These are phyloP conservation scores for Doryteuthis pealeii DNA, from an alignment of 1,140 invertebrate genomes.

Conservation along the genomic window DNA sequence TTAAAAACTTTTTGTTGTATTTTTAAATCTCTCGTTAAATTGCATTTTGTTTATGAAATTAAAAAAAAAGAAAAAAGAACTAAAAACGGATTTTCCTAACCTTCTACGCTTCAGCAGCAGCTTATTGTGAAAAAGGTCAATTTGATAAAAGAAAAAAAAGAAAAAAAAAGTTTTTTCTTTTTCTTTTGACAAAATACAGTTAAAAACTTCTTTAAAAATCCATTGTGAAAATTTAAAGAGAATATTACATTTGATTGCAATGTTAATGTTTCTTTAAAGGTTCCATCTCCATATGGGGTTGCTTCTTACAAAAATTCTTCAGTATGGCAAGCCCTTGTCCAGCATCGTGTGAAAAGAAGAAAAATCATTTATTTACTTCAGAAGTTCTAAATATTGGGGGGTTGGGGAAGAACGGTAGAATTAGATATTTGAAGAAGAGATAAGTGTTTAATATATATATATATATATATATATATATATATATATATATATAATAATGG, in stretches of 20 bases:
- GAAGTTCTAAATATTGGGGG: not conserved
- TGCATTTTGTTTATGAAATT: too few species aligned
- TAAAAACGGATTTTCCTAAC: not conserved
- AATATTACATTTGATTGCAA: constrained; percentile 11
- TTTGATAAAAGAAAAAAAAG: not conserved
- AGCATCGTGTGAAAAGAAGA: not conserved
- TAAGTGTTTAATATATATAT: too few species aligned
- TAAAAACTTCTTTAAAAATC: not conserved
- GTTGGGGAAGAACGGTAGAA: too few species aligned
- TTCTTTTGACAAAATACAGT: too few species aligned
- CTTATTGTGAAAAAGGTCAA: constrained; percentile 9
- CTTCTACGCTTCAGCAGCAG: constrained; percentile 6
- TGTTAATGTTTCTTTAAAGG: constrained; percentile 4
- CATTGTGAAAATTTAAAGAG: not conserved
- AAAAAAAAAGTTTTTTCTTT: too few species aligned
- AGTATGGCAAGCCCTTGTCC: not conserved
- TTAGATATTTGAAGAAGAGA: too few species aligned
- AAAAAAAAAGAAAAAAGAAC: too few species aligned
- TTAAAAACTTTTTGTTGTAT: too few species aligned
- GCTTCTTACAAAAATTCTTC: constrained; percentile 6
- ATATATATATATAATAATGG: too few species aligned
- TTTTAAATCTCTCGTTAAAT: too few species aligned
- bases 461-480: too few species aligned
- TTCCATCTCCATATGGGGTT: constrained; percentile 4
- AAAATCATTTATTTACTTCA: constrained; percentile 5